A percentile compares a stretch with the other conserved stretches of the same genome.
phyloP scores from a whole-genome alignment of 1,140 invertebrate species.

The Euwallacea fornicatus region DNA sequence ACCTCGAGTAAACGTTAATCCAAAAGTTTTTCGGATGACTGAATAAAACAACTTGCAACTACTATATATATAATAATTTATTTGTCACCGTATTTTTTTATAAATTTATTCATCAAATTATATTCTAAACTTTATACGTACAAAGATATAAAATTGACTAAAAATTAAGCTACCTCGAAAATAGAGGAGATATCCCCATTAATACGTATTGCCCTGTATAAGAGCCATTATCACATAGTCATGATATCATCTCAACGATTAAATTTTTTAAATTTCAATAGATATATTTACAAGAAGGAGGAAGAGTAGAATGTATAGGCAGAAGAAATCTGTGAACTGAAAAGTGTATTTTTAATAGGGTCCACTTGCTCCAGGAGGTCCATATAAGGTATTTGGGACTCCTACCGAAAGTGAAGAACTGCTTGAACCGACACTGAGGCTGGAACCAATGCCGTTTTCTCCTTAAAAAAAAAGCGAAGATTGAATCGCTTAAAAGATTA shows the following conservation, averaged over 20 bases:
- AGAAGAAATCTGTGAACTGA: slow-evolving; percentile 16
- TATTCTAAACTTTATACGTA: background rate
- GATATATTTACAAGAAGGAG: background rate
- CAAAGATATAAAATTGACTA: slow-evolving; percentile 11
- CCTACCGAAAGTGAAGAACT: background rate
- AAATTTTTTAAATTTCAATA: too few species aligned
- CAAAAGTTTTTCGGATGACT: too few species aligned
- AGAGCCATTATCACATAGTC: background rate
- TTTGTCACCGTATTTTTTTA: slow-evolving; percentile 42
- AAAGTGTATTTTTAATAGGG: slow-evolving; percentile 37
- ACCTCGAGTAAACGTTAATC: too few species aligned
- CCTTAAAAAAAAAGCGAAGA: slow-evolving; percentile 11
- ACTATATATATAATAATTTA: slow-evolving; percentile 30
- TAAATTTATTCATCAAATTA: background rate
- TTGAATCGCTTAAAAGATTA: background rate
- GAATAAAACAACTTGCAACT: too few species aligned
- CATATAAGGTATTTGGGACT: slow-evolving; percentile 40
- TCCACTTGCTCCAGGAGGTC: slow-evolving; percentile 44
- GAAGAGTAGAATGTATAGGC: background rate
- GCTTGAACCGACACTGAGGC: slow-evolving; percentile 33
- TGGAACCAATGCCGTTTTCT: slow-evolving; percentile 42
- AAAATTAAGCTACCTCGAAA: background rate
- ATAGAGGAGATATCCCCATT: background rate
- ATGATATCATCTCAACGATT: slow-evolving; percentile 7
- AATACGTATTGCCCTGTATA: slow-evolving; percentile 24